These are phyloP conservation scores for Zhuqinia jingwanae DNA, from an alignment of 2,888 invertebrate genomes.

Conservation along the genomic window DNA sequence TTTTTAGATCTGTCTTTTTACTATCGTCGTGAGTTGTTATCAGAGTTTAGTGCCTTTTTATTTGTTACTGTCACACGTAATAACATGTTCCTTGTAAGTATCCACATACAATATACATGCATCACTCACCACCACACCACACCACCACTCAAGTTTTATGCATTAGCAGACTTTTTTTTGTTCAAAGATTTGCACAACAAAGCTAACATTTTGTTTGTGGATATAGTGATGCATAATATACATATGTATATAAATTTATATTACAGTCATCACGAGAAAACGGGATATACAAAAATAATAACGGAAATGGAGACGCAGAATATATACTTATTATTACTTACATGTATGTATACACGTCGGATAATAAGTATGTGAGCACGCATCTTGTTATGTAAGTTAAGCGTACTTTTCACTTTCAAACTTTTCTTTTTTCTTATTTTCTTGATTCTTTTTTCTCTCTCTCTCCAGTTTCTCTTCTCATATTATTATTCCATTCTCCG, in stretches of 20 bases:
- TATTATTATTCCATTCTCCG: background rate
- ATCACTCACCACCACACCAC: background rate
- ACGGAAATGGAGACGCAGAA: too few species aligned
- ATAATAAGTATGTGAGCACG: slow-evolving; percentile 32
- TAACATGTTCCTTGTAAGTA: background rate
- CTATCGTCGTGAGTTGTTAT: background rate
- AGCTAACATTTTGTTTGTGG: too few species aligned
- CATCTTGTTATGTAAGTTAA: slow-evolving; percentile 45
- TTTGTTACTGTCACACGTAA: background rate
- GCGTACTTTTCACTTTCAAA: slow-evolving; percentile 59
- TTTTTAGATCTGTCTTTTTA: too few species aligned
- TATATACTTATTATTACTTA: background rate
- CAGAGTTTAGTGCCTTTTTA: slow-evolving; percentile 17
- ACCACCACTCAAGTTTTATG: too few species aligned
- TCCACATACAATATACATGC: background rate
- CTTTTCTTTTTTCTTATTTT: slow-evolving; percentile 43
- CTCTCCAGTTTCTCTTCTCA: background rate
- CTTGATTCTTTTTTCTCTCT: background rate
- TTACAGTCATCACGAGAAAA: too few species aligned
- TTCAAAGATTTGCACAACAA: slow-evolving; percentile 24
- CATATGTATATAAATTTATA: too few species aligned
- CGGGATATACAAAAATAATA: background rate
- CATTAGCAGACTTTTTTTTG: background rate
- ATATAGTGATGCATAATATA: too few species aligned
- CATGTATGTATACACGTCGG: background rate